phyloP scores from a whole-genome alignment of 1,140 invertebrate genomes.

The Habropoda laboriosa region DNA sequence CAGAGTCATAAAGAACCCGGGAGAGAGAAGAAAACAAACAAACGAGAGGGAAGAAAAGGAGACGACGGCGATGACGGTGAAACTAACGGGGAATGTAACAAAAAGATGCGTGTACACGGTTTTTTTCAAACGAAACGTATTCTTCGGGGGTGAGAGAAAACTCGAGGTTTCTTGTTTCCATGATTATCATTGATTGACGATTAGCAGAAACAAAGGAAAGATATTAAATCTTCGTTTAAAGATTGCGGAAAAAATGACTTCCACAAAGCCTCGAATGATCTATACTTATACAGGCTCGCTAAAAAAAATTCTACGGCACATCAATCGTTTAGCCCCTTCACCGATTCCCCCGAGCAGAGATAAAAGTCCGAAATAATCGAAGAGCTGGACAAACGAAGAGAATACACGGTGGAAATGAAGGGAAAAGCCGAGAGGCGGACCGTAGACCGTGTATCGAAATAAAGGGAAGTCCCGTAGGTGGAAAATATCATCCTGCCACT shows the following conservation, averaged over 20 bases:
- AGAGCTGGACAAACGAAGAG: background rate
- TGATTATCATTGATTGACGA: too few species aligned
- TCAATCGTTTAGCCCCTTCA: background rate
- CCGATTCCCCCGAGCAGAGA: background rate
- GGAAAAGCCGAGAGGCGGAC: background rate
- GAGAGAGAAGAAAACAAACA: background rate
- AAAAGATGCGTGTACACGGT: slow-evolving; percentile 23
- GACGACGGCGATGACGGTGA: background rate
- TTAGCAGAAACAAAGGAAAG: too few species aligned
- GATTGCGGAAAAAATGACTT: too few species aligned
- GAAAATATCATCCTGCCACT: slow-evolving; percentile 67
- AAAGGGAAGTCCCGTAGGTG: slow-evolving; percentile 48
- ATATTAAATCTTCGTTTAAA: too few species aligned
- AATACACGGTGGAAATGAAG: background rate
- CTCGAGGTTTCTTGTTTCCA: background rate
- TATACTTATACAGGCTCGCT: too few species aligned
- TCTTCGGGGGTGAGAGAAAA: background rate
- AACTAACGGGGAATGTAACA: slow-evolving; percentile 1
- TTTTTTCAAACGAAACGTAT: background rate
- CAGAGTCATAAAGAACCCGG: slow-evolving; percentile 18
- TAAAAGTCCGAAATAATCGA: background rate
- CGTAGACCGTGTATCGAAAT: slow-evolving; percentile 37
- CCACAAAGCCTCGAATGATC: too few species aligned
- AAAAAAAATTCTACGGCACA: too few species aligned
- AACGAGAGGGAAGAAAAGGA: background rate